Evolutionary conservation across 2,888 invertebrate genomes (phyloP), one percentile per base, ranked within the genome.

Genomic region (Polyploca ridens): DNA sequence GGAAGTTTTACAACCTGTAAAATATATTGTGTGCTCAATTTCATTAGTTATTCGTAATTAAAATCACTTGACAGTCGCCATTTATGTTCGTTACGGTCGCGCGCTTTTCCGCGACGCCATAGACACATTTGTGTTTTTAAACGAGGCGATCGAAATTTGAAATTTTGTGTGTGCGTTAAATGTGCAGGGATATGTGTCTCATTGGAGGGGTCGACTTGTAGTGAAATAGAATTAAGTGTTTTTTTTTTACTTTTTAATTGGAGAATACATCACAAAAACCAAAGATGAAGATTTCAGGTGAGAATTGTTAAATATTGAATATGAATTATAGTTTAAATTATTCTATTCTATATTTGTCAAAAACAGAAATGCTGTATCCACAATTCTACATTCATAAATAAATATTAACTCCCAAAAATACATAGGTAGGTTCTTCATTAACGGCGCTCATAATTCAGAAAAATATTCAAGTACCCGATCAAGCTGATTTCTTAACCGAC

Each of bases 101-200:
- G 86, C 86, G 84, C 78, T 82, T 86, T 83, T 80, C 77, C 74
- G 72, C 70, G 69, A 70, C 75, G 71, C 71, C 76, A 67, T 65
- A 69, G 63, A 66, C 70, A 70, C 73, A 78, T 71, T 70, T 70
- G 73, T 68, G 71, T 62, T 64, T 69, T 70, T 66, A 54, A 62
- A 67, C 10, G 5, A n/a, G 54, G 54, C 54, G 54, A 16, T 8
- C 6, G 16, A 46, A 14, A n/a, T 46, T 46, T 46, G 0, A n/a
- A n/a, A 46, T n/a, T 54, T 16, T 10, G 54, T 54, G 54, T 10
- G 61, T 61, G 61, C 61, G 41, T 44, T 61, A 41, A n/a, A 35
- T 38, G 38, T 61, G 61, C 44, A 61, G 13, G 54, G 11, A 54
- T 14, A 61, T 61, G 61, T 61, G 61, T 61, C 63, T 67, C 58